Conservation (phyloP, 2,113 vertebrate species). For the Hoplias malabaricus region DNA sequence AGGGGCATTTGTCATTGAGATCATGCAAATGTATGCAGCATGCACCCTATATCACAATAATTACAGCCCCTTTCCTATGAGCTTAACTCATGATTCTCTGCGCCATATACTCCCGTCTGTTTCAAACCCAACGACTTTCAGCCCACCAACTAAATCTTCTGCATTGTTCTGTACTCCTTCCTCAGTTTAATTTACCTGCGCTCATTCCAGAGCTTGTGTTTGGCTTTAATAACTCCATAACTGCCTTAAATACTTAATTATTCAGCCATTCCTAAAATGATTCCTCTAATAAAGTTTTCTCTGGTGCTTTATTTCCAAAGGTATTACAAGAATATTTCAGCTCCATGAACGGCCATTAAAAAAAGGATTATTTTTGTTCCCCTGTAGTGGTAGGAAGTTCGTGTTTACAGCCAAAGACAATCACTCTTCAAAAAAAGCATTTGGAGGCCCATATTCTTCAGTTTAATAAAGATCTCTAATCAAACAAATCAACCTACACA, state of each 20-base stretch:
- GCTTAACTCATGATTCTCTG: conserved; percentile 44
- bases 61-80: conserved; percentile 49
- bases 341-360: not conserved
- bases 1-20: conserved; percentile 54
- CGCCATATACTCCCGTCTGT: not conserved
- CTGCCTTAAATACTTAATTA: conserved; percentile 43
- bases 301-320: conserved; percentile 21
- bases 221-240: conserved; percentile 44
- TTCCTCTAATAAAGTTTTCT: conserved; percentile 45
- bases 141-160: not conserved
- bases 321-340: conserved; percentile 17
- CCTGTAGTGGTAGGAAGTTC: conserved; percentile 24
- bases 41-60: conserved; percentile 51
- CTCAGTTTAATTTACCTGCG: conserved; percentile 34
- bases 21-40: conserved; percentile 59
- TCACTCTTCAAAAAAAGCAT: not conserved
- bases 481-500: too few species aligned
- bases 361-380: not conserved
- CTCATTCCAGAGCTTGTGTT: conserved; percentile 21
- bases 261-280: conserved; percentile 38
- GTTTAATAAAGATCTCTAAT: too few species aligned
- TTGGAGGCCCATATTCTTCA: not conserved
- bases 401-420: not conserved
- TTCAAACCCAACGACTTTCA: conserved; percentile 13
- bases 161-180: not conserved